Percentiles rank a stretch among this genome's conserved stretches.
Conservation (phyloP, 2,797 vertebrate species). For the Okamejei kenojei region DNA sequence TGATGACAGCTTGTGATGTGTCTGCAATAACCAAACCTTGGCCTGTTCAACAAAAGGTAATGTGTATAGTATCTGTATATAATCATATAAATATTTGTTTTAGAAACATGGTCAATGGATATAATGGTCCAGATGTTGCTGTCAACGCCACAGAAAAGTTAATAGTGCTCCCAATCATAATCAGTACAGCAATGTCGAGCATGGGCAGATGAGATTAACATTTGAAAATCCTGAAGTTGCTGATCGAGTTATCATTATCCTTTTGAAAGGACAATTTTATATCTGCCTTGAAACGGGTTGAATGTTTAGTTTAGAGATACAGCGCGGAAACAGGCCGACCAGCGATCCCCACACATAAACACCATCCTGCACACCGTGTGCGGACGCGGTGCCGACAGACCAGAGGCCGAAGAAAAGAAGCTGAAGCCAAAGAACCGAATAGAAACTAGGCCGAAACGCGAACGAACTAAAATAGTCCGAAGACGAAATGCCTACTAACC, state of each 20-base stretch:
- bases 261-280: too few relatives aligned
- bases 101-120: neutral
- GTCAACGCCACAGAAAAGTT: neutral
- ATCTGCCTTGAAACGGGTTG: too few relatives aligned
- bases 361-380: too few relatives aligned
- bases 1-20: conserved; percentile 97
- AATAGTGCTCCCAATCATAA: neutral
- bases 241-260: neutral
- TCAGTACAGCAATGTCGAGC: neutral
- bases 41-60: conserved; percentile 90
- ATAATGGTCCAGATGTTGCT: neutral
- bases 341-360: too few relatives aligned
- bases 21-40: conserved; percentile 98
- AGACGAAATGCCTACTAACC: too few relatives aligned
- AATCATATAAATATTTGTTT: neutral
- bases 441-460: too few relatives aligned
- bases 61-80: conserved; percentile 31
- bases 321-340: too few relatives aligned
- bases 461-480: too few relatives aligned
- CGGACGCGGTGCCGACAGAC: too few relatives aligned
- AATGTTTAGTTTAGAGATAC: too few relatives aligned
- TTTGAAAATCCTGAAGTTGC: neutral
- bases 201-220: neutral
- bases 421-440: too few relatives aligned
- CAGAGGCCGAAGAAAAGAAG: too few relatives aligned